Percentiles rank a stretch among this genome's conserved stretches.
These are phyloP conservation scores for Apoderus coryli DNA, from an alignment of 2,888 invertebrate species.

Conservation along the genomic window DNA sequence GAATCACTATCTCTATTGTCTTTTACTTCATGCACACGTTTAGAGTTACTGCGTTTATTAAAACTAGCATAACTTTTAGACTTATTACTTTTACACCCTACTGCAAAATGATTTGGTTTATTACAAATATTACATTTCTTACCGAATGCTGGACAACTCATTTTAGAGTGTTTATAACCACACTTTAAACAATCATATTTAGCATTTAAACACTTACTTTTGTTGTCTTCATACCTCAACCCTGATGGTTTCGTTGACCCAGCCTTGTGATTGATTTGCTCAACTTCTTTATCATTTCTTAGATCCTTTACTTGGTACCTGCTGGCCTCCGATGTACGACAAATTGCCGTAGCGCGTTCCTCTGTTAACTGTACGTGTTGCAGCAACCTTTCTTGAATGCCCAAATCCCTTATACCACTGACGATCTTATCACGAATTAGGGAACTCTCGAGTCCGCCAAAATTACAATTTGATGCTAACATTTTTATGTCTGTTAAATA, in stretches of 20 bases:
- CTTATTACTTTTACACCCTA: slow-evolving; percentile 5
- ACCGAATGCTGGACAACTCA: slow-evolving; percentile 8
- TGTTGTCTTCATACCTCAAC: too few species aligned
- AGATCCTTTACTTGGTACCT: slow-evolving; percentile 16
- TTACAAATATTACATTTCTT: slow-evolving; percentile 9
- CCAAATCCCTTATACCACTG: slow-evolving; percentile 13
- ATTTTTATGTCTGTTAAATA: slow-evolving; percentile 14
- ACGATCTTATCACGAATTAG: slow-evolving; percentile 14
- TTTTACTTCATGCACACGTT: slow-evolving; percentile 5
- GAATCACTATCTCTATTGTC: slow-evolving; percentile 1
- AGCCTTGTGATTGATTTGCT: too few species aligned
- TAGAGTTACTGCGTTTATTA: background rate
- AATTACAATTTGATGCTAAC: slow-evolving; percentile 13
- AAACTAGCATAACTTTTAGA: slow-evolving; percentile 1
- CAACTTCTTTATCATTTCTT: too few species aligned
- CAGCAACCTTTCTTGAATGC: slow-evolving; percentile 16
- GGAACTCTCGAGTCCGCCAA: slow-evolving; percentile 13
- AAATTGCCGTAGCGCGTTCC: slow-evolving; percentile 13
- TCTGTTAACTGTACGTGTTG: slow-evolving; percentile 9
- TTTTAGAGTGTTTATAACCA: slow-evolving; percentile 5
- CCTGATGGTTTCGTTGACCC: too few species aligned
- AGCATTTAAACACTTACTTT: too few species aligned
- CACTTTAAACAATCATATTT: slow-evolving; percentile 13
- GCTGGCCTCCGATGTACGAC: slow-evolving; percentile 17
- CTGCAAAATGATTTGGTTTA: slow-evolving; percentile 8